phyloP scores from a whole-genome alignment of 2,888 invertebrate genomes.

The Drosophila cyrtoloma region DNA sequence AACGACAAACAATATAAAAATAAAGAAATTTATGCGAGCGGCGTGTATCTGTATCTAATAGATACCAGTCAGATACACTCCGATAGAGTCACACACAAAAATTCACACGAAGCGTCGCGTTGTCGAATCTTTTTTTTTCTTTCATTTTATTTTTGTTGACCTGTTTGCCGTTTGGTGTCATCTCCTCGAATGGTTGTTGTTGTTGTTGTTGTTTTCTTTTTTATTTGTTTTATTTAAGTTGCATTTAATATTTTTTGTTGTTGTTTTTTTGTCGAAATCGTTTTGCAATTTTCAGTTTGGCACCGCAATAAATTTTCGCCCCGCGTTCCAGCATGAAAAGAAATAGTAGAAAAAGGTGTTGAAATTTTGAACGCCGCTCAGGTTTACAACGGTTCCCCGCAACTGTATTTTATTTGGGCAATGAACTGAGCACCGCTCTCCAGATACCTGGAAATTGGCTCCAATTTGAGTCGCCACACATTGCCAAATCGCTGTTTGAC shows the following conservation, averaged over 20 bases:
- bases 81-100: conserved; percentile 38
- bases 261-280: conserved; percentile 35
- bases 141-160: conserved; percentile 22
- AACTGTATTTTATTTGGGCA: conserved; percentile 51
- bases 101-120: conserved; percentile 58
- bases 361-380: conserved; percentile 62
- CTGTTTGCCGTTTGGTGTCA: conserved; percentile 57
- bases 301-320: conserved; percentile 57
- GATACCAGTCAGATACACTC: conserved; percentile 43
- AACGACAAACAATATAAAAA: conserved; percentile 8
- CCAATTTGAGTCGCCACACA: conserved; percentile 41
- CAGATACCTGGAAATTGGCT: conserved; percentile 61
- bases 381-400: conserved; percentile 52
- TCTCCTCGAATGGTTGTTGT: conserved; percentile 36
- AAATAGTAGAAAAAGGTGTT: conserved; percentile 22
- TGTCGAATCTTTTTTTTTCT: background rate
- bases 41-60: conserved; percentile 58
- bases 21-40: conserved; percentile 46
- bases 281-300: conserved; percentile 66
- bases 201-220: conserved; percentile 11
- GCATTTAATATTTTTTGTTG: conserved; percentile 22
- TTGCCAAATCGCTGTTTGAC: conserved; percentile 50
- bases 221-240: conserved; percentile 40
- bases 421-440: conserved; percentile 41
- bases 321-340: conserved; percentile 9